Percentiles rank a stretch among this genome's conserved stretches.
phyloP scores from a whole-genome alignment of 1,140 invertebrate species.

The Tachypleus tridentatus region DNA sequence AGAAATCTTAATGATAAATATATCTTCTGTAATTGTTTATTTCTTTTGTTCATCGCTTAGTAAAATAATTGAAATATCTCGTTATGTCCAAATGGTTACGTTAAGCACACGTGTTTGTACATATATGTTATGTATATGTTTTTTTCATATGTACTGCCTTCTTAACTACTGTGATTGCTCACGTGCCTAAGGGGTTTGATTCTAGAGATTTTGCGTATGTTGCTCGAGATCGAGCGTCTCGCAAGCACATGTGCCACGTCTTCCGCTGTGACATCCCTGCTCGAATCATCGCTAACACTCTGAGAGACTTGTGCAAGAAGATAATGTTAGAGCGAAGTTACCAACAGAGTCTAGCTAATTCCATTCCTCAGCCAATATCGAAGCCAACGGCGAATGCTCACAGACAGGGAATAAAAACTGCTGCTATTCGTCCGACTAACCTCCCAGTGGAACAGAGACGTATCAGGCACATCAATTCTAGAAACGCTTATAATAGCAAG shows the following conservation, averaged over 20 bases:
- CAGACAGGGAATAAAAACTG: too few relatives aligned
- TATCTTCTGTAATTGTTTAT: too few relatives aligned
- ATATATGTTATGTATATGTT: neutral
- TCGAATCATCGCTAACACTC: slow-evolving; percentile 82
- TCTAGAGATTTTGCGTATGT: slow-evolving; percentile 95
- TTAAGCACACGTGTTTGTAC: too few relatives aligned
- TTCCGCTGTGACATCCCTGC: slow-evolving; percentile 94
- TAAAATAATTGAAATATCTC: too few relatives aligned
- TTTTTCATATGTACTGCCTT: too few relatives aligned
- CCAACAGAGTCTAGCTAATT: slow-evolving; percentile 56
- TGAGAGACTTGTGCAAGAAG: slow-evolving; percentile 87
- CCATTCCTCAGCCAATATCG: slow-evolving; percentile 28
- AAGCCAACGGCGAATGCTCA: too few relatives aligned
- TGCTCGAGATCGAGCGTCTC: slow-evolving; percentile 72
- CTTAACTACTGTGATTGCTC: too few relatives aligned
- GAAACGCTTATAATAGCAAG: slow-evolving; percentile 25
- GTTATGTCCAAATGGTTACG: too few relatives aligned
- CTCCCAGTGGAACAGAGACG: slow-evolving; percentile 64
- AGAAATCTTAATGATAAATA: too few relatives aligned
- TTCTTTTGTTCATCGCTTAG: too few relatives aligned
- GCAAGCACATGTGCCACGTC: slow-evolving; percentile 83
- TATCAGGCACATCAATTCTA: slow-evolving; percentile 43
- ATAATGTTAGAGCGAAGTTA: slow-evolving; percentile 86
- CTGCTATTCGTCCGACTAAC: slow-evolving; percentile 59
- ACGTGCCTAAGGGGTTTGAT: slow-evolving; percentile 11